Base-by-base conservation (phyloP, 2,888 invertebrate species). In the Nomada ruficornis region DNA sequence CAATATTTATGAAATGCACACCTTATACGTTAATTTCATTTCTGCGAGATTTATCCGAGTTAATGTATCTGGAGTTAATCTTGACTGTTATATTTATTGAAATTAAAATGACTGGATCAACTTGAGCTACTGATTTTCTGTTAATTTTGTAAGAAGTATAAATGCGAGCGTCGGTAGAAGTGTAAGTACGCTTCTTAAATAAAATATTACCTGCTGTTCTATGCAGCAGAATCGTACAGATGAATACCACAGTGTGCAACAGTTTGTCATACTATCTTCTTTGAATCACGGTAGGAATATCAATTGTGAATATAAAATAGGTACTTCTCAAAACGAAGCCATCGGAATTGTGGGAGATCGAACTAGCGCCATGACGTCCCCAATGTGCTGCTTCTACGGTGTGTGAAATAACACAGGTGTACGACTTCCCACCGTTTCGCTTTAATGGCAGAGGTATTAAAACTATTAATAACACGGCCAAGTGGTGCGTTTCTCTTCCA, bases 381-480 rank as follows among this genome's bases (percentile, higher is more conserved):
- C 52, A 67, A 65, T 11, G 72, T 62, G 60, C 54, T 65, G 59
- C 50, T 68, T 67, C 55, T 11, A 20, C 11, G 55, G 57, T 42
- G 69, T 54, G 69, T 60, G 80, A 80, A 74, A 64, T 69, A 64
- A 69, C 81, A 55, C 81, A 81, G 80, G 74, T 81, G 81, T 80
- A 69, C 74, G 59, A 68, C 44, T 80, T 74, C 69, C 54, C 74
- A 80, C 67, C 75, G 82, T 70, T 76, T 18, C 23, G 23, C 65
- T 57, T 65, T 80, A 80, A 82, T 70, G 62, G 69, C 55, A 42
- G 44, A 65, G 80, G 75, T 71, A 80, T 80, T 82, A 80, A 57
- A 70, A 50, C 82, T 80, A 82, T 82, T 82, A 82, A 82, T 80
- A 82, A 80, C 76, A 26, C 47, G 15, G 50, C 54, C 77, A 86